Percentiles rank a stretch among this genome's conserved stretches.
These are phyloP conservation scores for Axea sp. DNA, from an alignment of 2,888 invertebrate genomes.

Conservation along the genomic window DNA sequence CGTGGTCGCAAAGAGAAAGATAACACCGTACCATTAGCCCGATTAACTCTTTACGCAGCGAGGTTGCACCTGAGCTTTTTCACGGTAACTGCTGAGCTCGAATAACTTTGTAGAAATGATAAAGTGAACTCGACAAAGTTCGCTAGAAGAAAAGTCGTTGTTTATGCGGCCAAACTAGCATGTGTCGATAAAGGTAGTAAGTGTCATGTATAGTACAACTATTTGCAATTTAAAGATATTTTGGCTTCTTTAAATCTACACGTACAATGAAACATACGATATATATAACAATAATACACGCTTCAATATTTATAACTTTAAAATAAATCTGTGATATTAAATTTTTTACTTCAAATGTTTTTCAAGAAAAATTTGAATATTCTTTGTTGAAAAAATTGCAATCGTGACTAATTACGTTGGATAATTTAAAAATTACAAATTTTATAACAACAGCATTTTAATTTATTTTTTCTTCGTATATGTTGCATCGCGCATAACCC, in stretches of 20 bases:
- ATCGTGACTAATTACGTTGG: too few relatives aligned
- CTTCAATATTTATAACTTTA: too few relatives aligned
- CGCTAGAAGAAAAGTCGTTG: slow-evolving; percentile 32
- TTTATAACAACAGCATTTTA: too few relatives aligned
- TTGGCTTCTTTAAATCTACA: not conserved
- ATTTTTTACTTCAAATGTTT: too few relatives aligned
- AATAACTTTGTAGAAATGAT: slow-evolving; percentile 50
- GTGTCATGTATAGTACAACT: slow-evolving; percentile 1
- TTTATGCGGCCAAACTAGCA: slow-evolving; percentile 13
- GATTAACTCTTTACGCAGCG: slow-evolving; percentile 67
- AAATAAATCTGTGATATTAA: too few relatives aligned
- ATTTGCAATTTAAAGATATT: slow-evolving; percentile 13
- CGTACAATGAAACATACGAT: too few relatives aligned
- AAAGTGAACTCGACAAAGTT: slow-evolving; percentile 29
- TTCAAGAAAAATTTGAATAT: too few relatives aligned
- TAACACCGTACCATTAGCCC: slow-evolving; percentile 69
- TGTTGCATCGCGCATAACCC: slow-evolving; percentile 12
- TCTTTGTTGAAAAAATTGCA: too few relatives aligned
- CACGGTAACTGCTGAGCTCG: slow-evolving; percentile 47
- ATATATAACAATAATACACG: too few relatives aligned
- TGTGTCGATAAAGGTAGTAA: slow-evolving; percentile 27
- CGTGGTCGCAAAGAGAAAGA: slow-evolving; percentile 62
- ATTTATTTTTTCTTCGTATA: too few relatives aligned
- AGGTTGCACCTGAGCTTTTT: slow-evolving; percentile 63
- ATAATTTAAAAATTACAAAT: too few relatives aligned